These are phyloP conservation scores for Mythimna pallens DNA, from an alignment of 2,888 invertebrate genomes.

Conservation along the genomic window DNA sequence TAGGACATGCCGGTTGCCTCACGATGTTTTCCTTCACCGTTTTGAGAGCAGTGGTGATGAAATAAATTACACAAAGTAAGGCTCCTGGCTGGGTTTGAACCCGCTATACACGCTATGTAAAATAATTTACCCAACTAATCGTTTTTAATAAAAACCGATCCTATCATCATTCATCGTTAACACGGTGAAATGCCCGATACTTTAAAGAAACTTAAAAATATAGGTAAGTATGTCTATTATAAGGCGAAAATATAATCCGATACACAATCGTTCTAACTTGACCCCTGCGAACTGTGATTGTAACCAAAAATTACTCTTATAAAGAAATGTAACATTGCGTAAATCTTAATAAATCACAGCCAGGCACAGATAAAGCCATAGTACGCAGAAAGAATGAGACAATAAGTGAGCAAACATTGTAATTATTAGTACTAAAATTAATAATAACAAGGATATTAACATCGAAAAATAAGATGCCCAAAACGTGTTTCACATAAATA, in stretches of 20 bases:
- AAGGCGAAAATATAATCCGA: background rate
- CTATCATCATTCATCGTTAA: background rate
- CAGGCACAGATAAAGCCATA: background rate
- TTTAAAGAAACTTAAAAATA: background rate
- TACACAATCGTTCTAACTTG: slow-evolving; percentile 25
- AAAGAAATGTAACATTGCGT: slow-evolving; percentile 26
- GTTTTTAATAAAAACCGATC: background rate
- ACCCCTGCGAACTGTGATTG: slow-evolving; percentile 35
- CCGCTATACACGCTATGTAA: too few relatives aligned
- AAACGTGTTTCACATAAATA: background rate
- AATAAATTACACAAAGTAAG: too few relatives aligned
- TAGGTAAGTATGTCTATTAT: too few relatives aligned
- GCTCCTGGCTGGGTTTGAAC: too few relatives aligned
- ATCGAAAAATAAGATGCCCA: slow-evolving; percentile 7
- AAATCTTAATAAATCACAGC: slow-evolving; percentile 16
- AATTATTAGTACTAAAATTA: background rate
- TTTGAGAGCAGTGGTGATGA: too few relatives aligned
- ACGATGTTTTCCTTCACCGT: too few relatives aligned
- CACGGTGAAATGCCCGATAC: background rate
- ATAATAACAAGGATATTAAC: background rate
- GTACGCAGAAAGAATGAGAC: slow-evolving; percentile 10
- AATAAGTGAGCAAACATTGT: slow-evolving; percentile 2
- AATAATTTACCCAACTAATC: background rate
- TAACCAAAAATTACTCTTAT: background rate
- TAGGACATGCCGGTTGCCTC: too few relatives aligned